Evolutionary conservation across 92 coral and sea anemone species (phyloP).

Genomic region (Pocillopora grandis): DNA sequence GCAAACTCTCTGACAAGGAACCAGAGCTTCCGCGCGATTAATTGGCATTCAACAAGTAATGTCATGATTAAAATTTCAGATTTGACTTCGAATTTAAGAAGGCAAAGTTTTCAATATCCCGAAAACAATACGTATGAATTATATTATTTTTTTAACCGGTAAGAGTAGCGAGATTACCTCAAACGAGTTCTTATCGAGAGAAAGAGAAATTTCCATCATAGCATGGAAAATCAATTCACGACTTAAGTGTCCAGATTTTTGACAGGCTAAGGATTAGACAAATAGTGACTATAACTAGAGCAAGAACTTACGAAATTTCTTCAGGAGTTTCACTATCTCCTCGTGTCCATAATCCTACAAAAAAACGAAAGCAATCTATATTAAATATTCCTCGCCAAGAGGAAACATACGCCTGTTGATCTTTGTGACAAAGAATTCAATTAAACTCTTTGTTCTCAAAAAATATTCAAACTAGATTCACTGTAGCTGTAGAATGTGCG

Average conservation of each 20-base stretch:
- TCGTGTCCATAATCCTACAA: constrained; percentile 88
- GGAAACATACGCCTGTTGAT: neutral
- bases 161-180: too few species aligned
- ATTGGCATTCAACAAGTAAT: too few species aligned
- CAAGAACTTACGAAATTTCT: constrained; percentile 82
- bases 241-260: neutral
- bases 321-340: constrained; percentile 75
- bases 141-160: too few species aligned
- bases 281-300: neutral
- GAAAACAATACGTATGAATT: too few species aligned
- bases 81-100: too few species aligned
- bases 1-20: too few species aligned
- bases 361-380: constrained; percentile 3
- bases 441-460: neutral
- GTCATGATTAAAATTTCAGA: too few species aligned
- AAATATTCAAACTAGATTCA: too few species aligned
- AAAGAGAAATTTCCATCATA: neutral
- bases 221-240: neutral
- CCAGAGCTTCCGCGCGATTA: too few species aligned
- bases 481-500: too few species aligned
- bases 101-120: too few species aligned
- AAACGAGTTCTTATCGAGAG: too few species aligned
- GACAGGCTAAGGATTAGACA: neutral
- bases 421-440: neutral
- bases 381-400: neutral